Evolutionary conservation across 2,113 vertebrate species (phyloP).

Genomic region (Microtus pennsylvanicus): DNA sequence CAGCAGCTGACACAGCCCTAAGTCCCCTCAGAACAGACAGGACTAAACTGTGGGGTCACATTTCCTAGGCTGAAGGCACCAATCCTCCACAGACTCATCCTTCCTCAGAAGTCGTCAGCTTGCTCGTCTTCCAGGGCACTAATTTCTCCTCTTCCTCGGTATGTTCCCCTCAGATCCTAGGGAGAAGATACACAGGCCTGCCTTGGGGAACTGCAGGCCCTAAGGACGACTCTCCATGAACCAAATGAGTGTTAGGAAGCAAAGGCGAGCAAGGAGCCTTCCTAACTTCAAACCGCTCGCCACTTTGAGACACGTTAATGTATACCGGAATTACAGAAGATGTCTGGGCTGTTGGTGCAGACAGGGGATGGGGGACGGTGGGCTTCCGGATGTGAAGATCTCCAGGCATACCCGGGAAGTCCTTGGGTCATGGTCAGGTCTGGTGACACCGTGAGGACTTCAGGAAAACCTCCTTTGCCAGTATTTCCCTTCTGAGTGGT

Average conservation of each 20-base stretch:
- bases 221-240: conserved; percentile 34
- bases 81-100: rapidly evolving
- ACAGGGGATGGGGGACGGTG: too few relatives aligned
- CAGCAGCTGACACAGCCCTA: not conserved
- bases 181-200: not conserved
- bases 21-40: not conserved
- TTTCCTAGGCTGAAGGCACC: not conserved
- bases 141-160: rapidly evolving
- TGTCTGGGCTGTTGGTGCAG: not conserved
- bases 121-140: not conserved
- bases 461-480: not conserved
- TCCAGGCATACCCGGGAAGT: not conserved
- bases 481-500: not conserved
- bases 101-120: not conserved
- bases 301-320: not conserved
- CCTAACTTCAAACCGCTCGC: not conserved
- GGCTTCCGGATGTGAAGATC: rapidly evolving
- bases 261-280: conserved; percentile 7
- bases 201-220: conserved; percentile 8
- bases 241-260: not conserved
- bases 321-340: not conserved
- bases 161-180: not conserved
- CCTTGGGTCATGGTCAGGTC: not conserved
- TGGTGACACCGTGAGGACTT: rapidly evolving
- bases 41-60: rapidly evolving